Evolutionary conservation across 2,113 vertebrate species (phyloP).

Genomic region (Chlorocebus sabaeus): DNA sequence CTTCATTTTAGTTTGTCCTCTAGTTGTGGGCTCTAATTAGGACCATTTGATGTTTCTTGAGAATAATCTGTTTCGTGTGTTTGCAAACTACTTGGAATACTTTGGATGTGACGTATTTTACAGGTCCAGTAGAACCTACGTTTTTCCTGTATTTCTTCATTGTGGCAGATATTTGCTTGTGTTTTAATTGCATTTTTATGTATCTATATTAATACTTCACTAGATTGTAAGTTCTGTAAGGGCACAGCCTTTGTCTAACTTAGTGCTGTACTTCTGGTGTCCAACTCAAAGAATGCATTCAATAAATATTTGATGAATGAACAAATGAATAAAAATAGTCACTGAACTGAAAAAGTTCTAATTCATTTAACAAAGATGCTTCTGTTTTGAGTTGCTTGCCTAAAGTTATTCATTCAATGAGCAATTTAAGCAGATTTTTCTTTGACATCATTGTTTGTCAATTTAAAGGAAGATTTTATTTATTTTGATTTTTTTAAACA

Average conservation of each 20-base stretch:
- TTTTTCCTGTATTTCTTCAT: not conserved
- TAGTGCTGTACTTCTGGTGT: not conserved
- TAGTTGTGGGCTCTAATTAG: not conserved
- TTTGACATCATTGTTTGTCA: not conserved
- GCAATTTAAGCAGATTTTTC: not conserved
- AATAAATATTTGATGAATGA: constrained; percentile 8
- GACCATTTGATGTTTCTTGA: not conserved
- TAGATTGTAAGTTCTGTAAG: not conserved
- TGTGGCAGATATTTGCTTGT: not conserved
- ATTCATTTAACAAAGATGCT: constrained; percentile 23
- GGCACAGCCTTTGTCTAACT: not conserved
- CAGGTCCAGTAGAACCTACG: not conserved
- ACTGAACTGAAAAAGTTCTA: not conserved
- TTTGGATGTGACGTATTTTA: not conserved
- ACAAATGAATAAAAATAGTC: not conserved
- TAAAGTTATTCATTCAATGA: not conserved
- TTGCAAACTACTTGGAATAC: not conserved
- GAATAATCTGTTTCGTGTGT: not conserved
- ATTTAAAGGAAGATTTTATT: constrained; percentile 21
- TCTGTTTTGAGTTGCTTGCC: not conserved
- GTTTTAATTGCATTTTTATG: not conserved
- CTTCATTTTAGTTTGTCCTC: not conserved
- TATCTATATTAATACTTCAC: not conserved
- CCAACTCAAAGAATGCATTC: not conserved
- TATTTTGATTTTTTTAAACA: not conserved